Base-by-base conservation (phyloP, 2,113 vertebrate species). In the Spheniscus mendiculus region DNA sequence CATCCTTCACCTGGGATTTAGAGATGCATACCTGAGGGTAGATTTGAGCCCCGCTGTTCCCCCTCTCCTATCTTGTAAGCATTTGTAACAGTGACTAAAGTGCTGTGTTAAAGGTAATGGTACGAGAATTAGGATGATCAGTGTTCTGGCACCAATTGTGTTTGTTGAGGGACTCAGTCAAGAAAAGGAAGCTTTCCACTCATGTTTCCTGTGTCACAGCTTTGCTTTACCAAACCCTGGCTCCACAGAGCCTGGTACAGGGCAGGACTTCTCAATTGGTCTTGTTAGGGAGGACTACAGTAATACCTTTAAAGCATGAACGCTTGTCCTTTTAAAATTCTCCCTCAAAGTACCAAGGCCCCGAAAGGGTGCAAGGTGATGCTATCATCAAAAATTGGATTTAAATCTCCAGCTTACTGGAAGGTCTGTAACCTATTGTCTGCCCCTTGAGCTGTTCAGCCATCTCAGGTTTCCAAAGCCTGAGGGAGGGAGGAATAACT, bases 11-110 rank as follows among this genome's bases (percentile, higher is more conserved):
- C 18, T 34, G 56, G 30, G 42, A 63, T 58, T 85, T 42, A 74
- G 67, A 78, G 72, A 65, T 42, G 8, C 5, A 4, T 34, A 52
- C 16, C 30, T 44, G 16, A 66, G 14, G 23, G 71, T 27, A 83
- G 27, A 22, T 59, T 30, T 63, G 38, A 70, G 26, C 11, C 29
- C 12, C 6, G 3, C 16, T 65, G 1, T 85, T 59, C 2, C 17
- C 8, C 5, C 1, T 1, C 4, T 6, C 5, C 15, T 1, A 10
- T 65, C 32, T 61, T 56, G 27, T 27, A 78, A 66, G 13, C 5
- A 7, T 47, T 77, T 78, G 16, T 76, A 70, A 38, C 11, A 25
- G 19, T 45, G 38, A n/a, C 32, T 62, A 5, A 66, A 59, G 59
- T 50, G 29, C 49, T 74, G 13, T 56, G 12, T 78, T 55, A 53